Base-by-base conservation (phyloP, 2,797 vertebrate species). In the Acanthopagrus latus region DNA sequence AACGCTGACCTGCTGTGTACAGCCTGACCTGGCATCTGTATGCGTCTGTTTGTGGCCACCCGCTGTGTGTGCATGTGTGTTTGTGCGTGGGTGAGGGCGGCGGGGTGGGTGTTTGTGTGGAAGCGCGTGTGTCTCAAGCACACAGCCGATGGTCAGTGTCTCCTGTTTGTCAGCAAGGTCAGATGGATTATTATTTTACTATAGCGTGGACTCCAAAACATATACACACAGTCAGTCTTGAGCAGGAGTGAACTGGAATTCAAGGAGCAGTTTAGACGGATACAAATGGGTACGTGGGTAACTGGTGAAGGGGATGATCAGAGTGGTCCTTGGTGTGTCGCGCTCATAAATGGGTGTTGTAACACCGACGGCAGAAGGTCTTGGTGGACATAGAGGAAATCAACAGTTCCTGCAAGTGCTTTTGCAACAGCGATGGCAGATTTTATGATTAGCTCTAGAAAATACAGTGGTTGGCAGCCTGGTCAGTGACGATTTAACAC, bases 1-100 rank as follows among this genome's bases (percentile, higher is more conserved):
- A 62, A 66, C 82, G 56, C 75, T 90, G 91, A 92, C 91, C 92
- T 83, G 89, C 85, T 90, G 91, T 82, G 89, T 86, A 77, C 87
- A 69, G 85, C 76, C 89, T 93, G 91, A 88, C 86, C 90, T 33
- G 51, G 88, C 90, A 90, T 92, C 91, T 93, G 91, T 85, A 77
- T 70, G 82, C 74, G 62, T 86, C 76, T 92, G 90, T 87, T 92
- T 91, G 88, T 70, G 75, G 60, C 84, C 86, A 65, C 89, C 88
- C 58, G 66, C 88, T 86, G 86, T 71, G 84, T 60, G 68, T 74
- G 52, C 12, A 5, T 70, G 74, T 64, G 33, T 76, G 54, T 68
- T 60, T 51, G 74, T 52, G 63, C 44, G 29, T 17, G 56, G 66
- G 56, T 69, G 48, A 21, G 50, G 64, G 41, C 38, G 58, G 47